Conservation (phyloP, 1,140 invertebrate genomes). For the Anastrepha ludens region DNA sequence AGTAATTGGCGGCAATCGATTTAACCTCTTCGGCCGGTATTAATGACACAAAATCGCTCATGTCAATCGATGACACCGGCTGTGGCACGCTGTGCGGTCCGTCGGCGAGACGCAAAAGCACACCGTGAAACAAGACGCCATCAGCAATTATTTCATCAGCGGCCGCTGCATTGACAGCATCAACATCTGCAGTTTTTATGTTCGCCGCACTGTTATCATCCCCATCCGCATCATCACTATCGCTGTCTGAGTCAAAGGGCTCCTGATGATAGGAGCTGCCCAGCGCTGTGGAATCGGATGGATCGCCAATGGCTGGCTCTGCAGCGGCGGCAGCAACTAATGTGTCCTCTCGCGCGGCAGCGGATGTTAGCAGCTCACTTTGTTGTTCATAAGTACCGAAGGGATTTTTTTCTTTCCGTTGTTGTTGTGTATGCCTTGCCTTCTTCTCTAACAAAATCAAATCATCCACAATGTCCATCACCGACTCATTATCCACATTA, state of each 20-base stretch:
- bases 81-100: constrained; percentile 5
- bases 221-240: constrained; percentile 3
- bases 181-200: constrained; percentile 27
- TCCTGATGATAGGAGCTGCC: constrained; percentile 41
- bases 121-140: constrained; percentile 19
- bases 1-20: constrained; percentile 64
- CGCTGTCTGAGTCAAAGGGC: constrained; percentile 19
- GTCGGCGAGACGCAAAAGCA: background rate
- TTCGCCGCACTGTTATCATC: background rate
- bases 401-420: constrained; percentile 13
- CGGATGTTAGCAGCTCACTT: constrained; percentile 55
- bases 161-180: constrained; percentile 53
- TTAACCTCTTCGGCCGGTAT: constrained; percentile 64
- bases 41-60: constrained; percentile 66
- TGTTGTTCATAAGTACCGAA: constrained; percentile 55
- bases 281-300: constrained; percentile 49
- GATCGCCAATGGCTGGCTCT: constrained; percentile 37
- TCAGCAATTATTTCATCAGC: constrained; percentile 55
- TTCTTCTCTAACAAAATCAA: constrained; percentile 63
- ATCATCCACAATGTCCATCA: constrained; percentile 61
- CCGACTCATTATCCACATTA: constrained; percentile 50
- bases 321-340: constrained; percentile 20
- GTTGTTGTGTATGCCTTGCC: background rate
- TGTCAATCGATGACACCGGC: constrained; percentile 60
- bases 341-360: constrained; percentile 51